phyloP scores from a whole-genome alignment of 2,113 vertebrate species.

The Macaca fascicularis region T2T-MFA8v1.1 NC_088389.1:91316501-91317000 shows the following conservation, averaged over 20 bases:
- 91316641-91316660: background rate
- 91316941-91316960: too few relatives aligned
- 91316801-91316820: background rate
- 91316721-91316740: slow-evolving; percentile 28
- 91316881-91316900: too few relatives aligned
- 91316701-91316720: background rate
- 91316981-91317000: too few relatives aligned
- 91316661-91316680: slow-evolving; percentile 20
- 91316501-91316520: background rate
- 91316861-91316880: too few relatives aligned
- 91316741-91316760: background rate
- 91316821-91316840: background rate
- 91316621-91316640: background rate
- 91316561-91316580: slow-evolving; percentile 24
- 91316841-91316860: background rate
- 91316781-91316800: background rate
- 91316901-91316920: too few relatives aligned
- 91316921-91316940: too few relatives aligned
- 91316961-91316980: too few relatives aligned
- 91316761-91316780: background rate
- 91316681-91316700: background rate
- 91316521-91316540: slow-evolving; percentile 29
- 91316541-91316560: background rate
- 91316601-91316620: background rate
- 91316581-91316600: background rate